A percentile compares a stretch with the other conserved stretches of the same genome.
Evolutionary conservation across 2,797 vertebrate species (phyloP).

Genomic region (Tenualosa ilisha): DNA sequence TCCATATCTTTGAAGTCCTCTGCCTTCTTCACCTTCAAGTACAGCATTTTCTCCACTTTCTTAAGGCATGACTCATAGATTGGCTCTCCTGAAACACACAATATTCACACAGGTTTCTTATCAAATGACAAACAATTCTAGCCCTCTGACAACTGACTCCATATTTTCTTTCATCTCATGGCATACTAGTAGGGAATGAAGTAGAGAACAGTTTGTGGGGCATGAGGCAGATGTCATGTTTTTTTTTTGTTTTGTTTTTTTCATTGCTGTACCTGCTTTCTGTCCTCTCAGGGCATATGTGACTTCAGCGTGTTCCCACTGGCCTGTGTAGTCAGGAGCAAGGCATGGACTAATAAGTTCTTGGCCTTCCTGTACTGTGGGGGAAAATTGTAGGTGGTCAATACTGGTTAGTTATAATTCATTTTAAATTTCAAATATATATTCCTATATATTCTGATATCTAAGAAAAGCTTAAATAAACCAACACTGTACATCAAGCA

Average conservation of each 20-base stretch:
- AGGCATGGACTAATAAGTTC: slow-evolving; percentile 88
- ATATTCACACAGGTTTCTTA: slow-evolving; percentile 21
- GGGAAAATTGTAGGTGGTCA: neutral
- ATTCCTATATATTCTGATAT: neutral
- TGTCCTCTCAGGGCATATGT: slow-evolving; percentile 84
- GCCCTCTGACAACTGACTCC: neutral
- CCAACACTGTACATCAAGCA: neutral
- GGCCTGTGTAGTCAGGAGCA: slow-evolving; percentile 77
- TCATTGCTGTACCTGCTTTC: slow-evolving; percentile 77
- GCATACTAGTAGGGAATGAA: neutral
- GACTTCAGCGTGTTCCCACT: slow-evolving; percentile 86
- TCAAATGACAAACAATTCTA: neutral
- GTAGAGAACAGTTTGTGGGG: neutral
- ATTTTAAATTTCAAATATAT: too few relatives aligned
- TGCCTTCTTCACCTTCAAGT: slow-evolving; percentile 73
- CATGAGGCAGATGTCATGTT: neutral
- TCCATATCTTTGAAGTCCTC: slow-evolving; percentile 75
- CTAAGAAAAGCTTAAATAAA: neutral
- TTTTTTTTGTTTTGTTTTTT: neutral
- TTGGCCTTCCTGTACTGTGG: slow-evolving; percentile 74
- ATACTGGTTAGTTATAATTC: neutral
- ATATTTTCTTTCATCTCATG: neutral
- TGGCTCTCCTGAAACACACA: slow-evolving; percentile 67
- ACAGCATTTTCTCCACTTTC: slow-evolving; percentile 83
- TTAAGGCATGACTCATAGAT: slow-evolving; percentile 79